Conservation (phyloP, 2,888 invertebrate genomes). For the Eutolmus rufibarbis region DNA sequence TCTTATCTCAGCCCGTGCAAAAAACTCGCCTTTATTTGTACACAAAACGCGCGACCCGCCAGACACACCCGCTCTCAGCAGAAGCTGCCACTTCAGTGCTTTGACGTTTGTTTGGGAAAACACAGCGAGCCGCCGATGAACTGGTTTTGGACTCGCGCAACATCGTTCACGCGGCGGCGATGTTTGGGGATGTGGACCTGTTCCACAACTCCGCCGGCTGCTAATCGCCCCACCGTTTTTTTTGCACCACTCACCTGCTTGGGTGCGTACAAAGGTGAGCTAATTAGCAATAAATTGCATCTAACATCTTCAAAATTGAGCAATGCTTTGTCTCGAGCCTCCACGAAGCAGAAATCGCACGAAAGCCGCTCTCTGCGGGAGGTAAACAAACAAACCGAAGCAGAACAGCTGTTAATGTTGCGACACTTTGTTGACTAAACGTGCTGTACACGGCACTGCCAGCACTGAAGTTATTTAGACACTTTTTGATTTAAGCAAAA, state of each 20-base stretch:
- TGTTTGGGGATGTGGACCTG: background rate
- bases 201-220: background rate
- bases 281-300: background rate
- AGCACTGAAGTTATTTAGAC: background rate
- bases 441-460: background rate
- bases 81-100: constrained; percentile 5
- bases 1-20: background rate
- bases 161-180: background rate
- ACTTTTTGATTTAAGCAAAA: background rate
- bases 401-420: background rate
- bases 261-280: background rate
- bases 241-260: background rate
- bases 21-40: background rate
- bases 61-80: background rate
- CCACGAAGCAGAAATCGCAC: background rate
- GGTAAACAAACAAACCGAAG: background rate
- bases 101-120: constrained; percentile 1
- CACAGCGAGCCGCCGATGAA: background rate
- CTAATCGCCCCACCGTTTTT: background rate
- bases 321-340: background rate
- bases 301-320: background rate
- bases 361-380: background rate
- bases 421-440: background rate
- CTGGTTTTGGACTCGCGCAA: background rate
- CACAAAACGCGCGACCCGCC: background rate